Conservation (phyloP, 2,113 vertebrate genomes). For the Esox niger region DNA sequence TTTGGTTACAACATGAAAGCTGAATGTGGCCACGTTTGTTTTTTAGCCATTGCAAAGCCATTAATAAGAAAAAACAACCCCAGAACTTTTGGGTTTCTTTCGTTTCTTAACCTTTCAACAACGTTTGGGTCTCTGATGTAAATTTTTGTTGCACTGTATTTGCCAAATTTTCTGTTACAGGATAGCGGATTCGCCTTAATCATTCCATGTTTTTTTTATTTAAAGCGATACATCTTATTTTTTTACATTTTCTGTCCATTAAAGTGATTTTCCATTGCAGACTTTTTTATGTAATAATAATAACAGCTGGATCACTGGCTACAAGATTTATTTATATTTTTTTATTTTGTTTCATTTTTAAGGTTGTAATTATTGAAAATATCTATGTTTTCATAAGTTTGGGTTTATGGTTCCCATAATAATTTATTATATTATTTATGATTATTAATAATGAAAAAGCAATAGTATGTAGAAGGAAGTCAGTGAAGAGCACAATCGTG, state of each 20-base stretch:
- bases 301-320: conserved; percentile 50
- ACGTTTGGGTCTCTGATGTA: conserved; percentile 62
- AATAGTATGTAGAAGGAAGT: conserved; percentile 82
- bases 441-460: conserved; percentile 84
- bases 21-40: conserved; percentile 51
- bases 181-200: conserved; percentile 85
- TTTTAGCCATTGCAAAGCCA: conserved; percentile 78
- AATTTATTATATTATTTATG: conserved; percentile 49
- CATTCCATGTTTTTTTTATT: conserved; percentile 62
- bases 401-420: conserved; percentile 58
- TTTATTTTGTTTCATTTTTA: conserved; percentile 43
- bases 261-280: conserved; percentile 38
- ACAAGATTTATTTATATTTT: conserved; percentile 67
- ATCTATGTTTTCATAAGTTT: conserved; percentile 58
- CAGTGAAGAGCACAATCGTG: conserved; percentile 89
- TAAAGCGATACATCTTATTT: conserved; percentile 51
- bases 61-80: conserved; percentile 54
- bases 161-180: conserved; percentile 71
- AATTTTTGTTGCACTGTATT: conserved; percentile 35
- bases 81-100: too few relatives aligned
- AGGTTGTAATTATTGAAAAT: conserved; percentile 56
- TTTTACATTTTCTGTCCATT: conserved; percentile 30
- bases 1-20: conserved; percentile 33
- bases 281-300: conserved; percentile 54
- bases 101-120: too few relatives aligned